Evolutionary conservation across 1,140 invertebrate species (phyloP), one percentile per base, ranked within the genome.

Genomic region (Triops cancriformis): DNA sequence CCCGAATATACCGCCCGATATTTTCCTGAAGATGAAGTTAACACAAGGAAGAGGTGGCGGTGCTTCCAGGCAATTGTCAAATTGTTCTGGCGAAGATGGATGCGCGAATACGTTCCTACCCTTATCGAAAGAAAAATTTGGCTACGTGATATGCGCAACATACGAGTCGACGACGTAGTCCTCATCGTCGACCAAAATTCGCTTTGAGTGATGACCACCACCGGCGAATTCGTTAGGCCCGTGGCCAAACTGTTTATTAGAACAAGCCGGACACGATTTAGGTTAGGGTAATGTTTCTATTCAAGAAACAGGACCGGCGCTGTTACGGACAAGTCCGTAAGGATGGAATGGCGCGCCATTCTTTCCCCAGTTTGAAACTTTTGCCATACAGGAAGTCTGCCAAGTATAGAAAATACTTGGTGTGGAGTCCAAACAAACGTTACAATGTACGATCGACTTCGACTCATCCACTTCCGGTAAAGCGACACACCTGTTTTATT

Each of bases 391-490:
- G 81, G 88, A 91, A 79, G 94, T 98, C 3, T 98, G 91, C 82
- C 87, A 94, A 79, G 93, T 96, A 84, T 91, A 90, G 81, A 91
- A 92, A 81, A 89, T 93, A 2, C 89, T 89, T 81, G 93, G 93
- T 11, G 91, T 93, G 81, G 94, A 97, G 86, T 96, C 96, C 0
- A 89, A 90, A 80, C 94, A 97, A 85, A 87, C 94, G 7, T 91
- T 91, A 78, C 95, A 97, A 85, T 96, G 94, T 85, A 93, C 93
- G 2, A 98, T 98, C 85, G 96, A 98, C 84, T 95, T 98, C 79
- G 91, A 97, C 12, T 92, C 91, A 26, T 89, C 93, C 2, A 89
- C 85, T 73, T 85, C 86, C 79, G 88, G 89, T 89, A 7, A n/a
- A 37, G 31, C 7, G 31, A 37, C 31, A 37, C 2, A 37, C 2